Evolutionary conservation across 1,140 invertebrate genomes (phyloP).

Genomic region (Diabrotica undecimpunctata): DNA sequence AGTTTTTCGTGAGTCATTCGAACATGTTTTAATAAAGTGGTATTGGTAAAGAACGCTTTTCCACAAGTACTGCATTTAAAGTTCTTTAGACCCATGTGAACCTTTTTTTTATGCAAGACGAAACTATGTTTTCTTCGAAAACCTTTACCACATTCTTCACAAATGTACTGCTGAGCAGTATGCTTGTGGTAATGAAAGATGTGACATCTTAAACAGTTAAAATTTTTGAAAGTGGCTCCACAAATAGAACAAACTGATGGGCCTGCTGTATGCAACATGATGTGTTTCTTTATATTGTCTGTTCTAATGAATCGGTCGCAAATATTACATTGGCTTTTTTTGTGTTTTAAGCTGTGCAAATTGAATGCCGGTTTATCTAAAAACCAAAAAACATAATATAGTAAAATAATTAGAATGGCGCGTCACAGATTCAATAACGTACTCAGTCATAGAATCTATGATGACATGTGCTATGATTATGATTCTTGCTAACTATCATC

Average conservation of each 20-base stretch:
- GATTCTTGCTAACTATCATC: too few relatives aligned
- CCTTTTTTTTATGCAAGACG: conserved; percentile 33
- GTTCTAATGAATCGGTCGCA: conserved; percentile 22
- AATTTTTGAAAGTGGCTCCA: conserved; percentile 35
- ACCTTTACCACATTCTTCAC: too few relatives aligned
- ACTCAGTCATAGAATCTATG: too few relatives aligned
- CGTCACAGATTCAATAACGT: too few relatives aligned
- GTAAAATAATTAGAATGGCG: too few relatives aligned
- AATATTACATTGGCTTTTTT: conserved; percentile 10
- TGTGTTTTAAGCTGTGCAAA: conserved; percentile 29
- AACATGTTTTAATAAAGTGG: conserved; percentile 34
- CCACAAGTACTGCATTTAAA: conserved; percentile 35
- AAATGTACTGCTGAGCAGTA: background rate
- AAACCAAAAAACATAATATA: conserved; percentile 2
- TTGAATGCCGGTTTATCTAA: conserved; percentile 23
- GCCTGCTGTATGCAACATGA: conserved; percentile 26
- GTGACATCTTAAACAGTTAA: conserved; percentile 34
- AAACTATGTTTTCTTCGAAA: conserved; percentile 35
- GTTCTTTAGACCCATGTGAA: conserved; percentile 33
- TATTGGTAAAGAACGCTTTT: conserved; percentile 33
- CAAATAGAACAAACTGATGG: conserved; percentile 36
- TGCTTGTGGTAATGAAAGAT: conserved; percentile 35
- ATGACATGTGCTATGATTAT: too few relatives aligned
- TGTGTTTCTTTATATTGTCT: conserved; percentile 33
- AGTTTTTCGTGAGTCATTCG: conserved; percentile 27